Conservation (phyloP, 2,797 vertebrate genomes). For the Molossus alvarezi region DNA sequence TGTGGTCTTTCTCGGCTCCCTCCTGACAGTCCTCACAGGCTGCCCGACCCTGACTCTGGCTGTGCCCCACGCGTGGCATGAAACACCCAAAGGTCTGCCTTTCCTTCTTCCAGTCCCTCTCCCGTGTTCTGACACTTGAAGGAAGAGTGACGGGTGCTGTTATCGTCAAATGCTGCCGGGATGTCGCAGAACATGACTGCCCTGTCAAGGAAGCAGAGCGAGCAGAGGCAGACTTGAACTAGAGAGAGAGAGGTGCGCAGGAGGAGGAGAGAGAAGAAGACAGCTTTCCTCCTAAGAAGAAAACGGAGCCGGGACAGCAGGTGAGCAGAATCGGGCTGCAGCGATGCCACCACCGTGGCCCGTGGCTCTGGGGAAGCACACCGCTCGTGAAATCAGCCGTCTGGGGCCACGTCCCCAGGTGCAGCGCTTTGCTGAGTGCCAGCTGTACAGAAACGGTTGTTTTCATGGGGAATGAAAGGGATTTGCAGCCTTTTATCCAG, state of each 20-base stretch:
- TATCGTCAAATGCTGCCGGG: background rate
- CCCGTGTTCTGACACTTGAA: background rate
- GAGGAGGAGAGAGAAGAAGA: background rate
- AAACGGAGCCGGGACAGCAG: background rate
- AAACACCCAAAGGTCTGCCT: background rate
- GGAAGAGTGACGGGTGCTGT: background rate
- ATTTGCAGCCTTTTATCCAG: constrained; percentile 62
- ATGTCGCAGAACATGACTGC: background rate
- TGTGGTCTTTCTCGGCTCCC: background rate
- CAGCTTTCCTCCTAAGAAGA: background rate
- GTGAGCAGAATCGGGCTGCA: background rate
- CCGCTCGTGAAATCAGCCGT: constrained; percentile 17
- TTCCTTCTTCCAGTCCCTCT: background rate
- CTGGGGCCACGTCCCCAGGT: constrained; percentile 59
- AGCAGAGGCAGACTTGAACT: background rate
- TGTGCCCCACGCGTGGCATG: background rate
- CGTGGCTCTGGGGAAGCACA: background rate
- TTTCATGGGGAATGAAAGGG: constrained; percentile 69
- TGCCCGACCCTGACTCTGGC: background rate
- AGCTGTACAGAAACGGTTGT: constrained; percentile 69
- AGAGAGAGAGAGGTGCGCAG: accelerated
- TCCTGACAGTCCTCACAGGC: accelerated
- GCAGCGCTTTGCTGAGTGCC: constrained; percentile 22
- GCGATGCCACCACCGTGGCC: background rate
- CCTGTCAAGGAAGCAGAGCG: background rate